Evolutionary conservation across 2,113 vertebrate genomes (phyloP).

Genomic region (Columbina picui): DNA sequence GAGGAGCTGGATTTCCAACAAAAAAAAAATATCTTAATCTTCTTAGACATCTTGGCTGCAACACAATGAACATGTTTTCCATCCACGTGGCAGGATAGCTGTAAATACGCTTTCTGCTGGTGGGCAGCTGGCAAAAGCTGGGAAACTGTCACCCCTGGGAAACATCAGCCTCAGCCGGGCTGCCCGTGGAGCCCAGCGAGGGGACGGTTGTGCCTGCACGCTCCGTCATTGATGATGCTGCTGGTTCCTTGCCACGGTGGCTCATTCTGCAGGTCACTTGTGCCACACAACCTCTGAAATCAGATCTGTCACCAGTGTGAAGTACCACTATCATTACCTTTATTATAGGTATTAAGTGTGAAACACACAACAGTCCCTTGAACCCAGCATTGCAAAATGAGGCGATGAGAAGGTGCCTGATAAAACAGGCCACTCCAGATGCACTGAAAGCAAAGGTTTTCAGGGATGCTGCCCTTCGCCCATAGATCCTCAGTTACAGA

Average conservation of each 20-base stretch:
- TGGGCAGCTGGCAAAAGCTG: slow-evolving; percentile 6
- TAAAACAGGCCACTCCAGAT: neutral
- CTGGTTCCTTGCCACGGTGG: neutral
- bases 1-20: slow-evolving; percentile 18
- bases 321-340: neutral
- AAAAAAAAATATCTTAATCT: neutral
- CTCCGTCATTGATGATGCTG: neutral
- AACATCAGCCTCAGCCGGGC: neutral
- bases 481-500: neutral
- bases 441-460: neutral
- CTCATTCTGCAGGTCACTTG: rapidly evolving
- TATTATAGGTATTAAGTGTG: neutral
- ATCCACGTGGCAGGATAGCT: slow-evolving; percentile 3
- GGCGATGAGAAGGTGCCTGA: neutral
- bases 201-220: neutral
- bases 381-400: neutral
- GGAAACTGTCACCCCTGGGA: neutral
- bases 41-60: slow-evolving; percentile 43
- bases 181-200: rapidly evolving
- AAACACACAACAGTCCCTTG: neutral
- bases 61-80: slow-evolving; percentile 30
- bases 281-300: neutral
- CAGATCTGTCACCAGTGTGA: neutral
- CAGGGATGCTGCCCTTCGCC: neutral
- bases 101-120: neutral